Evolutionary conservation across 2,888 invertebrate genomes (phyloP).

Genomic region (Bellardia pandia): DNA sequence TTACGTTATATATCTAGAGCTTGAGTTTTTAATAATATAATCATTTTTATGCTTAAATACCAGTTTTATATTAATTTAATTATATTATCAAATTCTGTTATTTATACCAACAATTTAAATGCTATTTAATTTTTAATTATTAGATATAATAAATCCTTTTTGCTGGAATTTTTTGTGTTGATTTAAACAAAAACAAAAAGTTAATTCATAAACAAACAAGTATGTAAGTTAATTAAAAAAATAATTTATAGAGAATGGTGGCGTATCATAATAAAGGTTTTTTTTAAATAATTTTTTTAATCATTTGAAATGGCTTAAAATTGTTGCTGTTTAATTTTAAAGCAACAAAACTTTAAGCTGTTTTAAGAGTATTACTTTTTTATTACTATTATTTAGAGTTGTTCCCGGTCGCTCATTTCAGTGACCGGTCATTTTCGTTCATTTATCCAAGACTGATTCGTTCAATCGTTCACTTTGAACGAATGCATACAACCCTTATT

Average conservation of each 20-base stretch:
- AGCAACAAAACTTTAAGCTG: too few species aligned
- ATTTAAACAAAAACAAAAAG: neutral
- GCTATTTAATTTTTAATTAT: neutral
- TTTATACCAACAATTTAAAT: neutral
- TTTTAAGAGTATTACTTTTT: too few species aligned
- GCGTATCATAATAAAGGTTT: too few species aligned
- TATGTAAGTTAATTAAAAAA: neutral
- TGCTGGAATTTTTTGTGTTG: neutral
- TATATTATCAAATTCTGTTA: conserved; percentile 13
- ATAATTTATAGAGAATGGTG: neutral
- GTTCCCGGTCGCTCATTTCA: too few species aligned
- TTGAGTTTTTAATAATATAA: neutral
- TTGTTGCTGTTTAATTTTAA: too few species aligned
- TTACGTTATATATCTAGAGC: neutral
- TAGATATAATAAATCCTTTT: neutral
- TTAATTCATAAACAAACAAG: neutral
- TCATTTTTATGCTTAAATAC: neutral
- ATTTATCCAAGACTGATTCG: too few species aligned
- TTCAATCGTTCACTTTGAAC: too few species aligned
- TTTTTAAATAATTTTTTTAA: too few species aligned
- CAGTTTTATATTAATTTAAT: conserved; percentile 28
- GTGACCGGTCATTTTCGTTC: too few species aligned
- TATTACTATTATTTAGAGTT: too few species aligned
- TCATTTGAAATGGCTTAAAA: too few species aligned
- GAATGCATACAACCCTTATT: too few species aligned